These are phyloP conservation scores for Pristionchus fissidentatus DNA, from an alignment of 2,888 invertebrate species.

Conservation along the genomic window DNA sequence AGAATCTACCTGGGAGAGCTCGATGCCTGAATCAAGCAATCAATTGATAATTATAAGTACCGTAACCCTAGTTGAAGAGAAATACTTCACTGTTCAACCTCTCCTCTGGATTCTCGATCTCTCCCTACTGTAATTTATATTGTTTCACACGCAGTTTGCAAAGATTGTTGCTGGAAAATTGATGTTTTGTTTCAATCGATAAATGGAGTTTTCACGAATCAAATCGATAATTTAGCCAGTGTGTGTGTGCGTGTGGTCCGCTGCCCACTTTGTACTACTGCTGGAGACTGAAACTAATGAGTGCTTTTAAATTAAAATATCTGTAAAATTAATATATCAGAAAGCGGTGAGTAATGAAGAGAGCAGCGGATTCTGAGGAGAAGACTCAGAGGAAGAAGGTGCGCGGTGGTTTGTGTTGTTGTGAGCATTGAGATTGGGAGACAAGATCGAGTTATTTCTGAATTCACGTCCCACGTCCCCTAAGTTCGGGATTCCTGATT, in stretches of 20 bases:
- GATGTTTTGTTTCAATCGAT: conserved; percentile 31
- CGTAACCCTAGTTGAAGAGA: background rate
- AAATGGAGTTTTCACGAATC: background rate
- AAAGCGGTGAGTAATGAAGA: no score
- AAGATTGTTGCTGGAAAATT: background rate
- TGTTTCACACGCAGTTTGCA: background rate
- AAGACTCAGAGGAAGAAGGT: no score
- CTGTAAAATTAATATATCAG: no score
- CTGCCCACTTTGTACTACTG: background rate
- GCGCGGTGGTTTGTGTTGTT: no score
- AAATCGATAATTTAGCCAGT: no score
- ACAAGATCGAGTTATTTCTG: no score
- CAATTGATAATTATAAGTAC: background rate
- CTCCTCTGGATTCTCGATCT: conserved; percentile 19
- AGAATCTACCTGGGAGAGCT: conserved; percentile 95
- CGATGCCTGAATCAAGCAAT: conserved; percentile 78
- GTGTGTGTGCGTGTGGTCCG: background rate
- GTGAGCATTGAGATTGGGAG: no score
- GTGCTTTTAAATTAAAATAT: no score
- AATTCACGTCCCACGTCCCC: no score
- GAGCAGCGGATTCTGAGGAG: no score
- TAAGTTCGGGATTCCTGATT: no score
- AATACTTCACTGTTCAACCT: background rate
- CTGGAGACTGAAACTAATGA: background rate
- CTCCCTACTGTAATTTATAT: conserved; percentile 18